Conservation (phyloP, 2,113 vertebrate species). For the Catagonus wagneri region DNA sequence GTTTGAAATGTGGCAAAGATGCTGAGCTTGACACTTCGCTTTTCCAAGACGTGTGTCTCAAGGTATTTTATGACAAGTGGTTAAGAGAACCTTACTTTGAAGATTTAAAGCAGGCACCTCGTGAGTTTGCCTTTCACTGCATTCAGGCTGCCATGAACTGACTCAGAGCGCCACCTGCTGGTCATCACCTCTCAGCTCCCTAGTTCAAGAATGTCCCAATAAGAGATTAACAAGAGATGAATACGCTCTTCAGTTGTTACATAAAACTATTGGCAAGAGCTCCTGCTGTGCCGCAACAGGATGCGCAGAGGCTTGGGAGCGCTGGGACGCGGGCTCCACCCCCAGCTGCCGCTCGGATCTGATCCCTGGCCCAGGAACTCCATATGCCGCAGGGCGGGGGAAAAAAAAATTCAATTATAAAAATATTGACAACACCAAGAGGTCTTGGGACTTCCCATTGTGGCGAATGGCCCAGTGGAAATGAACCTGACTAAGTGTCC, state of each 20-base stretch:
- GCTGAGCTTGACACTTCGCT: conserved; percentile 84
- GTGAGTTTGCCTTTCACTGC: not conserved
- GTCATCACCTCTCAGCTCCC: not conserved
- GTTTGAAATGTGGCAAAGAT: conserved; percentile 84
- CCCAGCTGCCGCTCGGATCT: too few relatives aligned
- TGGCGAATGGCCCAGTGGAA: too few relatives aligned
- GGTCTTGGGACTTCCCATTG: not conserved
- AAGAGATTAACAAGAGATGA: not conserved
- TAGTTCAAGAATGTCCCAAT: not conserved
- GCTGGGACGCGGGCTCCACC: too few relatives aligned
- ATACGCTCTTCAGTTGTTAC: not conserved
- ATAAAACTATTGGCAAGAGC: conserved; percentile 9
- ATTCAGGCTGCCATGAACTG: not conserved
- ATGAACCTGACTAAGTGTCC: too few relatives aligned
- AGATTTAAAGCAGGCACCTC: conserved; percentile 68
- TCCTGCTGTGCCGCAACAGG: too few relatives aligned
- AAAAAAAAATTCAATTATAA: too few relatives aligned
- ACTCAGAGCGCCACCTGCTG: conserved; percentile 76
- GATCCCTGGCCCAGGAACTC: too few relatives aligned
- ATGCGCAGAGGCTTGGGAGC: too few relatives aligned
- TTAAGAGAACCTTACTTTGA: conserved; percentile 70
- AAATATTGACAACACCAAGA: not conserved
- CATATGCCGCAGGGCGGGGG: too few relatives aligned
- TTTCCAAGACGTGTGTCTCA: conserved; percentile 78
- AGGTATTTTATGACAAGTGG: conserved; percentile 81